Evolutionary conservation across 2,888 invertebrate genomes (phyloP).

Genomic region (Hedychridium roseum): DNA sequence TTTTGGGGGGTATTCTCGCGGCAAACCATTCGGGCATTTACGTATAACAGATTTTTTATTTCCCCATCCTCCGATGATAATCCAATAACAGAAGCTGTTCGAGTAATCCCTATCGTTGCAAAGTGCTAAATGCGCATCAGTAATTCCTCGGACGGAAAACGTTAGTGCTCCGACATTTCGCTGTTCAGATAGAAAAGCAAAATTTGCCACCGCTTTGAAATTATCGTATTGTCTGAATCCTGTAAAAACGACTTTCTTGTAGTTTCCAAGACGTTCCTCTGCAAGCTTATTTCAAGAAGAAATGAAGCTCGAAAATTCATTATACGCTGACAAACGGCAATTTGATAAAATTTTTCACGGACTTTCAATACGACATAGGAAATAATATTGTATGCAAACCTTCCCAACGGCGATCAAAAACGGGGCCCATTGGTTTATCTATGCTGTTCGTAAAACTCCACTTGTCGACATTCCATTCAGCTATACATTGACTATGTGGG

Average conservation of each 20-base stretch:
- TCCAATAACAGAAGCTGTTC: slow-evolving; percentile 47
- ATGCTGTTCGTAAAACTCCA: slow-evolving; percentile 35
- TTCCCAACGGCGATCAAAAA: slow-evolving; percentile 51
- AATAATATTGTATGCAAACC: slow-evolving; percentile 27
- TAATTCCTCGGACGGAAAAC: slow-evolving; percentile 38
- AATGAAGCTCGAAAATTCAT: not conserved
- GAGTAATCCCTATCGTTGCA: slow-evolving; percentile 31
- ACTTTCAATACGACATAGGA: no score
- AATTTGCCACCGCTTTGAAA: accelerated
- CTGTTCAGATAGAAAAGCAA: slow-evolving; percentile 7
- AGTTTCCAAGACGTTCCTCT: no score
- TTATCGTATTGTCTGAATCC: slow-evolving; percentile 17
- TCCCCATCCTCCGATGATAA: slow-evolving; percentile 45
- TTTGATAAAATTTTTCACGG: no score
- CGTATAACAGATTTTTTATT: slow-evolving; percentile 41
- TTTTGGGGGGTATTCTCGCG: slow-evolving; percentile 4
- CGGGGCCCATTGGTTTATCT: slow-evolving; percentile 33
- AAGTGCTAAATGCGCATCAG: slow-evolving; percentile 45
- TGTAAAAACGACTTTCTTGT: slow-evolving; percentile 14
- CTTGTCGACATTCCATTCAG: slow-evolving; percentile 10
- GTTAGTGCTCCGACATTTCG: slow-evolving; percentile 6
- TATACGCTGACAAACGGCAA: no score
- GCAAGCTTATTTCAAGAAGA: not conserved
- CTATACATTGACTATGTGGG: slow-evolving; percentile 4
- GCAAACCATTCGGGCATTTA: slow-evolving; percentile 37